Percentiles rank a stretch among this genome's conserved stretches.
These are phyloP conservation scores for Liopterus haemorrhoidalis DNA, from an alignment of 2,888 invertebrate genomes.

Conservation along the genomic window DNA sequence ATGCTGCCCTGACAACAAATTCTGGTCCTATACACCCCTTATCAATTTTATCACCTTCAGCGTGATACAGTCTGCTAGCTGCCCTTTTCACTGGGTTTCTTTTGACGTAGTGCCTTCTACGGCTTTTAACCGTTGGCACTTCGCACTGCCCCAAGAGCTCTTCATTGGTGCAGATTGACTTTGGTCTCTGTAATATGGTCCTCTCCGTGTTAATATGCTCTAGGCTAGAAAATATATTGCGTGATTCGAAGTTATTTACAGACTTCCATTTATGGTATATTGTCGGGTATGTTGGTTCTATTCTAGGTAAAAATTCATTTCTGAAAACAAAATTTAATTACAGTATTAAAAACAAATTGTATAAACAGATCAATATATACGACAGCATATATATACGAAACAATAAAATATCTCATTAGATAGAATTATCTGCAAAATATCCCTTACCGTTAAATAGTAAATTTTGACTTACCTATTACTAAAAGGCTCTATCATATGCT, in stretches of 20 bases:
- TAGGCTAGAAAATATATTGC: slow-evolving; percentile 11
- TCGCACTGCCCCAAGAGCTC: background rate
- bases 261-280: slow-evolving; percentile 13
- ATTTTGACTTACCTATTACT: slow-evolving; percentile 18
- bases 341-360: no score
- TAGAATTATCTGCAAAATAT: no score
- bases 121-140: background rate
- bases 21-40: slow-evolving; percentile 57
- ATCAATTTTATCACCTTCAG: slow-evolving; percentile 47
- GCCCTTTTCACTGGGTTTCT: slow-evolving; percentile 66
- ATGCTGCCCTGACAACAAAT: slow-evolving; percentile 65
- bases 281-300: slow-evolving; percentile 15
- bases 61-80: slow-evolving; percentile 63
- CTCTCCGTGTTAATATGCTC: slow-evolving; percentile 7
- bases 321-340: no score
- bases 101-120: slow-evolving; percentile 40
- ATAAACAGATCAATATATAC: no score
- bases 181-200: slow-evolving; percentile 6
- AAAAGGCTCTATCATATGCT: slow-evolving; percentile 18
- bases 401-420: no score
- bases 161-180: slow-evolving; percentile 15
- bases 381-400: no score
- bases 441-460: no score
- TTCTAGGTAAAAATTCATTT: slow-evolving; percentile 15
- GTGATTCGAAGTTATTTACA: background rate